Evolutionary conservation across 2,888 invertebrate genomes (phyloP).

Genomic region (Hemicrepidius hirtus): DNA sequence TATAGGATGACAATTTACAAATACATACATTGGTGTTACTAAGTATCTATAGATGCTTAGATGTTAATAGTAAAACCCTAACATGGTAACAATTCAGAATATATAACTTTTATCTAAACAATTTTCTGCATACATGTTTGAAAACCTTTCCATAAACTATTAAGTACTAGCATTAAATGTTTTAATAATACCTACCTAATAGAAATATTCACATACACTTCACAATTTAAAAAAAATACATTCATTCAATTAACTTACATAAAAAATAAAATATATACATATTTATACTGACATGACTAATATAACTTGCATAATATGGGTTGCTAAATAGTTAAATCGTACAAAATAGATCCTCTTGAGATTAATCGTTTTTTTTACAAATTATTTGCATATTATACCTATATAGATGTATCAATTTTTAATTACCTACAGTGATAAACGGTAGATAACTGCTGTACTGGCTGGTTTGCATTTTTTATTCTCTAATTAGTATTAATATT

Average conservation of each 20-base stretch:
- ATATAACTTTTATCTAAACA: too few relatives aligned
- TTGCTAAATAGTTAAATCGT: too few relatives aligned
- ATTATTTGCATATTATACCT: too few relatives aligned
- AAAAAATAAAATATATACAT: slow-evolving; percentile 2
- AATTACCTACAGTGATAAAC: too few relatives aligned
- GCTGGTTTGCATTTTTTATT: too few relatives aligned
- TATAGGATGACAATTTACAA: slow-evolving; percentile 7
- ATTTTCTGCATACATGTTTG: slow-evolving; percentile 1
- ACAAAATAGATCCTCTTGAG: too few relatives aligned
- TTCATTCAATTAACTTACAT: background rate
- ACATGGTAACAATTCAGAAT: slow-evolving; percentile 9
- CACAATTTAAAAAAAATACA: background rate
- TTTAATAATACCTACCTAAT: slow-evolving; percentile 10
- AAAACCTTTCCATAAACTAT: background rate
- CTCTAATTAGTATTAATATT: too few relatives aligned
- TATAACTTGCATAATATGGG: background rate
- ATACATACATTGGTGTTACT: slow-evolving; percentile 11
- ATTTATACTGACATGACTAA: slow-evolving; percentile 9
- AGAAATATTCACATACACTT: slow-evolving; percentile 2
- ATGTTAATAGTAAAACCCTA: background rate
- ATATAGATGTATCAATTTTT: too few relatives aligned
- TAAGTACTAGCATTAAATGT: background rate
- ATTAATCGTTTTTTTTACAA: too few relatives aligned
- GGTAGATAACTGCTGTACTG: too few relatives aligned
- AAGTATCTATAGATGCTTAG: background rate